A percentile compares a stretch with the other conserved stretches of the same genome.
phyloP scores from a whole-genome alignment of 2,888 invertebrate species.

The Ametastegia equiseti region DNA sequence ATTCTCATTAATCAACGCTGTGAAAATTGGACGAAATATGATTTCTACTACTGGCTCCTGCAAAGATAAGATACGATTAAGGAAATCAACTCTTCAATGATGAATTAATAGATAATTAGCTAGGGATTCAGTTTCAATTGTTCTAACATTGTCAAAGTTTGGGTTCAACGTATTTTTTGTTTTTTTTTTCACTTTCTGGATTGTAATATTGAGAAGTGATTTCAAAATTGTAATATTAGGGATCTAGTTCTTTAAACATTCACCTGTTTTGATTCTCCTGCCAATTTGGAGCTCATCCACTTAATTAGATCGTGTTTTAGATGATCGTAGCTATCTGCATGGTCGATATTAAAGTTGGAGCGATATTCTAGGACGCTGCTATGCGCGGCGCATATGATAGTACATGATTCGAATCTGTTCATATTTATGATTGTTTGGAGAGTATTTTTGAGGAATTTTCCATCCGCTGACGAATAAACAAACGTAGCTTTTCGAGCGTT shows the following conservation, averaged over 20 bases:
- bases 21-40: conserved; percentile 81
- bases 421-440: conserved; percentile 80
- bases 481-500: conserved; percentile 77
- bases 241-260: conserved; percentile 5
- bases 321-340: conserved; percentile 71
- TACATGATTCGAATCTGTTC: conserved; percentile 81
- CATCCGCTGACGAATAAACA: conserved; percentile 80
- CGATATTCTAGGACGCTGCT: conserved; percentile 78
- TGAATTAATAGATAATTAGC: not conserved
- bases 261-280: conserved; percentile 60
- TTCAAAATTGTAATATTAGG: conserved; percentile 21
- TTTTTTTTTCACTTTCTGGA: no score
- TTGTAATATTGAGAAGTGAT: no score
- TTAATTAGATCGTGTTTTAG: conserved; percentile 75
- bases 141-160: not conserved
- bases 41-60: conserved; percentile 81
- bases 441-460: conserved; percentile 78
- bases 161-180: no score
- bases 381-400: conserved; percentile 80
- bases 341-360: conserved; percentile 72
- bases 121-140: not conserved
- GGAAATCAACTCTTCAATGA: conserved; percentile 3
- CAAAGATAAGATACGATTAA: conserved; percentile 63
- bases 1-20: conserved; percentile 78
- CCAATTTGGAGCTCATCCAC: conserved; percentile 77